phyloP scores from a whole-genome alignment of 2,797 vertebrate genomes.

The Pseudocheirus occidentalis region DNA sequence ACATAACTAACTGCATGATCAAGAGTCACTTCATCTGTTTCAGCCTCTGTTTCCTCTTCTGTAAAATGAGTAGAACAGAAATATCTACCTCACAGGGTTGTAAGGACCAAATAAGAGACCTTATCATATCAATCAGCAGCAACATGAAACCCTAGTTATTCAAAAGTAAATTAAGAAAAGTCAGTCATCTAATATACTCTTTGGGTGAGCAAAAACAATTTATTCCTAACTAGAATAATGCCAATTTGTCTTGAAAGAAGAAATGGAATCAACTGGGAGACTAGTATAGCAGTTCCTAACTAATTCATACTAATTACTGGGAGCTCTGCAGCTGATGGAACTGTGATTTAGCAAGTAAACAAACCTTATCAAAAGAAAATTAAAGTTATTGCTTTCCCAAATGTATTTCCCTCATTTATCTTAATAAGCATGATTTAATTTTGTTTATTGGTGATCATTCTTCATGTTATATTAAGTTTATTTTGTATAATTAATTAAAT shows the following conservation, averaged over 20 bases:
- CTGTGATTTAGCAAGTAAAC: constrained; percentile 27
- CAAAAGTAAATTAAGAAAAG: not conserved
- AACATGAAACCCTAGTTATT: not conserved
- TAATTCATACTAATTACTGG: not conserved
- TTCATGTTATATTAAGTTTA: constrained; percentile 20
- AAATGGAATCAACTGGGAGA: not conserved
- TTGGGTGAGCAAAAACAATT: constrained; percentile 14
- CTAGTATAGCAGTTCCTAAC: not conserved
- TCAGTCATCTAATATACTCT: not conserved
- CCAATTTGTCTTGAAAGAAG: constrained; percentile 35
- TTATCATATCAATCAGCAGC: not conserved
- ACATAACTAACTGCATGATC: not conserved
- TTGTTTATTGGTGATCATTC: constrained; percentile 14
- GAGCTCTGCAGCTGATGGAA: not conserved
- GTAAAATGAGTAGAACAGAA: constrained; percentile 7
- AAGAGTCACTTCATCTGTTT: not conserved
- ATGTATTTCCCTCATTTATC: constrained; percentile 36
- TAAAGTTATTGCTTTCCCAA: constrained; percentile 9
- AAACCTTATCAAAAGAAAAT: constrained; percentile 36
- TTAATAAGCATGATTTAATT: constrained; percentile 29
- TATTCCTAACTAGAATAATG: constrained; percentile 16
- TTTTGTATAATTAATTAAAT: constrained; percentile 43
- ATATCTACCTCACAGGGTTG: not conserved
- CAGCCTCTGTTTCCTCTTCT: not conserved
- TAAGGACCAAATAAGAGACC: constrained; percentile 1